Evolutionary conservation across 1,140 invertebrate genomes (phyloP).

Genomic region (Portunus trituberculatus): DNA sequence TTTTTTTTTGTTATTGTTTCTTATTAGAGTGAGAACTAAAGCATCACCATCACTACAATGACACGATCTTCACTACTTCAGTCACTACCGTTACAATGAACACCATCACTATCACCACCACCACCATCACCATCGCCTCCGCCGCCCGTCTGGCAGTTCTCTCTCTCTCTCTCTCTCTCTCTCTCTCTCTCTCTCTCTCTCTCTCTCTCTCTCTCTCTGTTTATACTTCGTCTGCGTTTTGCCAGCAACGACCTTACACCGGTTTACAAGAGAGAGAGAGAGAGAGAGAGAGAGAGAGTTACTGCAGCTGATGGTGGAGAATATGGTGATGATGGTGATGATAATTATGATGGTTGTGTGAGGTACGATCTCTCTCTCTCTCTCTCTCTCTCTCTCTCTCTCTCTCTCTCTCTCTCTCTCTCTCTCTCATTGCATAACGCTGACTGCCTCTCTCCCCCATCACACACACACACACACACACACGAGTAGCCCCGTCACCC

Average conservation of each 20-base stretch:
- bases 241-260: neutral
- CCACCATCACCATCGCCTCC: neutral
- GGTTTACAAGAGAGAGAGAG: neutral
- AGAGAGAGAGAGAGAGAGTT: neutral
- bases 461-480: neutral
- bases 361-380: neutral
- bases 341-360: too few relatives aligned
- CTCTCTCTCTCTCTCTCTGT: neutral
- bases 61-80: neutral
- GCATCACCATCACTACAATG: neutral
- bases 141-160: neutral
- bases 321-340: too few relatives aligned
- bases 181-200: too few relatives aligned
- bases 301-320: too few relatives aligned
- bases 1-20: neutral
- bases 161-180: neutral
- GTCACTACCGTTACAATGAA: neutral
- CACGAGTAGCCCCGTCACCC: neutral
- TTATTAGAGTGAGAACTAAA: too few relatives aligned
- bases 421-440: neutral
- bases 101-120: neutral
- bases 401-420: slow-evolving; percentile 21
- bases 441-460: neutral
- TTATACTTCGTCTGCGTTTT: neutral
- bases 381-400: slow-evolving; percentile 52